Evolutionary conservation across 2,888 invertebrate genomes (phyloP), one percentile per base, ranked within the genome.

Genomic region (Euzetes globulus): DNA sequence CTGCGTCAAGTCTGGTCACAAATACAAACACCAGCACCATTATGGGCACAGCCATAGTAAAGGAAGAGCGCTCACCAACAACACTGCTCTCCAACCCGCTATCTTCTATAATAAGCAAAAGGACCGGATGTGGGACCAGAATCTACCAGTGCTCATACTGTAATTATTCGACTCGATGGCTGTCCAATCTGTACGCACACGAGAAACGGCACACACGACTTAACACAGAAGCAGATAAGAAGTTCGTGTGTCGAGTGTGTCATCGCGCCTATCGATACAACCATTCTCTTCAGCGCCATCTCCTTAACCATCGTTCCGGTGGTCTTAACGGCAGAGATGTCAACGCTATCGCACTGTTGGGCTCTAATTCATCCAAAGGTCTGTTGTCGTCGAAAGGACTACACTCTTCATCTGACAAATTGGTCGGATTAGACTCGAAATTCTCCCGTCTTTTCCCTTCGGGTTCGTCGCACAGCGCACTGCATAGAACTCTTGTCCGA

Each of bases 121-220:
- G 72, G 19, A 72, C 75, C 91, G 78, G 78, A 55, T 77, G 78
- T 73, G 79, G 79, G 72, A 80, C 80, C 52, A 81, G 92, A 83
- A 89, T 89, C 77, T 94, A 94, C 84, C 90, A 91, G 78, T 95
- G 95, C 84, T 90, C 92, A 60, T 89, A 90, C 82, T 95, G 95
- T 82, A 89, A 91, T 74, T 95, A 94, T 82, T 89, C 91, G 60
- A 94, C 94, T 50, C 89, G 91, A 78, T 90, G 93, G 81, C 87
- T 94, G 80, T 93, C 94, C 73, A 91, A 94, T 81, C 86, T 95
- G 79, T 93, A 92, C 83, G 91, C 94, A 72, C 95, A 95, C 84
- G 94, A 95, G 83, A 88, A 92, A 79, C 91, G 92, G 58, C 94
- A 94, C 83, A 84, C 85, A 19, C 83, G 78, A 77, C 81, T 78